Conservation (phyloP, 1,140 invertebrate species). For the Rhagoletis zephyria region DNA sequence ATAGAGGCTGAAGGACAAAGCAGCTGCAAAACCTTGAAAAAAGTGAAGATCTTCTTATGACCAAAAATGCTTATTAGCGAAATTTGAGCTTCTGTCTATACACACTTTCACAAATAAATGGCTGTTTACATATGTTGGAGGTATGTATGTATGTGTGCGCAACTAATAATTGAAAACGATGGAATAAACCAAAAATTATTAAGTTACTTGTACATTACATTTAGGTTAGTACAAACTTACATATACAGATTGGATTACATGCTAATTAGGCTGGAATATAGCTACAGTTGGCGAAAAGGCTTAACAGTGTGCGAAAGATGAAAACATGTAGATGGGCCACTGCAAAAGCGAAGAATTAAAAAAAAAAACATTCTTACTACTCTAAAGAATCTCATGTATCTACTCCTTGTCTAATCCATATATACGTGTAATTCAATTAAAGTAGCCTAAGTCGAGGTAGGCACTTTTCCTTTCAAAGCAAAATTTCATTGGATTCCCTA, state of each 20-base stretch:
- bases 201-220: neutral
- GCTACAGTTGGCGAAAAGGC: too few relatives aligned
- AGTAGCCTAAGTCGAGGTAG: neutral
- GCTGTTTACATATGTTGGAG: neutral
- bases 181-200: conserved; percentile 23
- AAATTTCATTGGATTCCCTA: too few relatives aligned
- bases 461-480: too few relatives aligned
- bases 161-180: conserved; percentile 11
- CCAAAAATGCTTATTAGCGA: conserved; percentile 27
- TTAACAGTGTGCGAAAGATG: neutral
- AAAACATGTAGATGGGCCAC: too few relatives aligned
- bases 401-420: too few relatives aligned
- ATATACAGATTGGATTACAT: neutral
- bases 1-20: neutral
- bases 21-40: neutral
- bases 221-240: too few relatives aligned
- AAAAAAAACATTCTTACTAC: too few relatives aligned
- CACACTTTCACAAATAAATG: neutral
- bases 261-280: neutral
- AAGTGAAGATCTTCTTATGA: neutral
- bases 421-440: neutral
- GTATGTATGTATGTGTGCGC: neutral
- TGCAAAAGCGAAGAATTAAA: too few relatives aligned
- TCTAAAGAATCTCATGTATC: too few relatives aligned
- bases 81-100: neutral